These are phyloP conservation scores for Macrophya annulata DNA, from an alignment of 2,888 invertebrate species.

Conservation along the genomic window DNA sequence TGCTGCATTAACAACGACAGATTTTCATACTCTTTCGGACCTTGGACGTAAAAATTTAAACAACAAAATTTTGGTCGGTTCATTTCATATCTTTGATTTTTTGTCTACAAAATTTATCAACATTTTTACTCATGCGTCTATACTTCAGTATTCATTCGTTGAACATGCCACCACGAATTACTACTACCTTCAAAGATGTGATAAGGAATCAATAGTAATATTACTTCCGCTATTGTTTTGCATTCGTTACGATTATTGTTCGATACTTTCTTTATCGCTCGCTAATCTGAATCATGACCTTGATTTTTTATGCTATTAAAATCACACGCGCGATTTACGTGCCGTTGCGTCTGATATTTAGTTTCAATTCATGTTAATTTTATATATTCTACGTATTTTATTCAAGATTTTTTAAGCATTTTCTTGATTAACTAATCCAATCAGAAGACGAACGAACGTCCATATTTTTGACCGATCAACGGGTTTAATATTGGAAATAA, in stretches of 20 bases:
- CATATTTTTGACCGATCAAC: background rate
- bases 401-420: too few species aligned
- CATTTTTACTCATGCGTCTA: background rate
- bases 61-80: background rate
- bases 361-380: too few species aligned
- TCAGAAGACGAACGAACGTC: too few species aligned
- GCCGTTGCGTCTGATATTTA: too few species aligned
- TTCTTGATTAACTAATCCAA: too few species aligned
- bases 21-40: background rate
- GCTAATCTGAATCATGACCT: background rate
- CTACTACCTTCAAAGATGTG: constrained; percentile 3
- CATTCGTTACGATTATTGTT: constrained; percentile 36
- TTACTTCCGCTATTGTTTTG: constrained; percentile 17
- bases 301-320: background rate
- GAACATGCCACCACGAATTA: background rate
- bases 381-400: too few species aligned
- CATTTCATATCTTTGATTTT: background rate
- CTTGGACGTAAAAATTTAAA: background rate
- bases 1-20: background rate
- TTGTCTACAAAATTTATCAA: background rate
- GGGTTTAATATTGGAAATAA: too few species aligned
- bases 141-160: background rate
- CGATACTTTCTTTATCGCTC: constrained; percentile 13
- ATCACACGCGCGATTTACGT: too few species aligned
- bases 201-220: background rate